Evolutionary conservation across 1,140 invertebrate genomes (phyloP), one percentile per base, ranked within the genome.

Genomic region (Bathynomus jamesi): DNA sequence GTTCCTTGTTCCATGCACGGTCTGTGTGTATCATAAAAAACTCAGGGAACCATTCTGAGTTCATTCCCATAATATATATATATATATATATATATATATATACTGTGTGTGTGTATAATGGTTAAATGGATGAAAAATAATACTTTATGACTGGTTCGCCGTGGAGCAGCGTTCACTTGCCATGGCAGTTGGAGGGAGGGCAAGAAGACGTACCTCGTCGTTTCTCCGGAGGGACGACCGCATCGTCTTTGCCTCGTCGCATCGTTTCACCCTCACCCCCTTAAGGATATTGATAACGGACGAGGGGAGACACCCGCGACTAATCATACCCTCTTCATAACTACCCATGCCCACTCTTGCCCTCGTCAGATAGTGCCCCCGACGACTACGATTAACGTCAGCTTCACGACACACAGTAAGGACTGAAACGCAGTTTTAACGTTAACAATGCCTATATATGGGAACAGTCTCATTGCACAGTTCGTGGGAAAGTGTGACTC

Each of bases 141-240:
- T n/a, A n/a, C n/a, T n/a, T n/a, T n/a, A n/a, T n/a, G n/a, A n/a
- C n/a, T n/a, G n/a, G n/a, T n/a, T n/a, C n/a, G n/a, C n/a, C n/a
- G n/a, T 67, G 10, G 11, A 10, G n/a, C 71, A 76, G 75, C 75
- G 4, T 76, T 65, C 40, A 69, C 72, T 21, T 76, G 75, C 29
- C 75, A 76, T 61, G 75, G 75, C n/a, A 67, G 72, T 69, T 76
- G 75, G 75, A 63, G 63, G 1, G 75, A 76, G 29, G 75, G 72
- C 21, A 61, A 46, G 17, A 73, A 71, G 0, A 61, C 72, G 29
- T 76, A 71, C 62, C 65, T 76, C 24, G 75, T 76, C 13, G 75
- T 71, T 3, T 76, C 75, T 0, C 72, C 71, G 0, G 62, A 71
- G 21, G 75, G 72, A 31, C 75, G 69, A n/a, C 61, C 72, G 11